Evolutionary conservation across 2,888 invertebrate genomes (phyloP).

Genomic region (Sisyra nigra): DNA sequence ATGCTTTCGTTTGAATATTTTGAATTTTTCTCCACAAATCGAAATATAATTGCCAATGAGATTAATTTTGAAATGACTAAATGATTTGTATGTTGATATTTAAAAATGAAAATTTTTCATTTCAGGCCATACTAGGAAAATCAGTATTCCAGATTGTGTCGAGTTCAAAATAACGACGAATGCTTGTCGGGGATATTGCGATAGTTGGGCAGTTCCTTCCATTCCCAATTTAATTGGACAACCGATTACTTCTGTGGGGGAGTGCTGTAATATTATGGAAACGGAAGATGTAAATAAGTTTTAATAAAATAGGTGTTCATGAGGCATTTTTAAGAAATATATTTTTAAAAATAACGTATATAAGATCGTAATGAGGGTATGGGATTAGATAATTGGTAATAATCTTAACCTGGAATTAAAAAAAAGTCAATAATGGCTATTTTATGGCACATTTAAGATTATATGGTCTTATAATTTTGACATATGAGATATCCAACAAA

Average conservation of each 20-base stretch:
- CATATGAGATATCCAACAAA: too few relatives aligned
- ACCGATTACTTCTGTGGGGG: constrained; percentile 49
- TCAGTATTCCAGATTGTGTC: constrained; percentile 71
- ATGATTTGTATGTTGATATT: neutral
- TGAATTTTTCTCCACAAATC: too few relatives aligned
- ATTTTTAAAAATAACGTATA: neutral
- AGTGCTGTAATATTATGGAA: constrained; percentile 83
- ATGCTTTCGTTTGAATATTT: too few relatives aligned
- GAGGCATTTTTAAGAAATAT: neutral
- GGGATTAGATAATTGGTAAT: neutral
- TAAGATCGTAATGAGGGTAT: neutral
- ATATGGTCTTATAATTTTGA: too few relatives aligned
- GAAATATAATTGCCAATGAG: neutral
- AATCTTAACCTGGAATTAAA: too few relatives aligned
- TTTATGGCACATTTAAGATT: too few relatives aligned
- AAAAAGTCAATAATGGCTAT: too few relatives aligned
- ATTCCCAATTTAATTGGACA: constrained; percentile 32
- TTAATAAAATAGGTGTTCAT: neutral
- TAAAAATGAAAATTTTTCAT: neutral
- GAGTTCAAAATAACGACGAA: constrained; percentile 74
- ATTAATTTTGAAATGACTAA: neutral
- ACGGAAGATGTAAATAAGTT: constrained; percentile 54
- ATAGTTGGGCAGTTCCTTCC: constrained; percentile 74
- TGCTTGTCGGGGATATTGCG: constrained; percentile 76
- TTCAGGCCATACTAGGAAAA: constrained; percentile 60